Evolutionary conservation across 2,113 vertebrate genomes (phyloP).

Genomic region (Aix galericulata): DNA sequence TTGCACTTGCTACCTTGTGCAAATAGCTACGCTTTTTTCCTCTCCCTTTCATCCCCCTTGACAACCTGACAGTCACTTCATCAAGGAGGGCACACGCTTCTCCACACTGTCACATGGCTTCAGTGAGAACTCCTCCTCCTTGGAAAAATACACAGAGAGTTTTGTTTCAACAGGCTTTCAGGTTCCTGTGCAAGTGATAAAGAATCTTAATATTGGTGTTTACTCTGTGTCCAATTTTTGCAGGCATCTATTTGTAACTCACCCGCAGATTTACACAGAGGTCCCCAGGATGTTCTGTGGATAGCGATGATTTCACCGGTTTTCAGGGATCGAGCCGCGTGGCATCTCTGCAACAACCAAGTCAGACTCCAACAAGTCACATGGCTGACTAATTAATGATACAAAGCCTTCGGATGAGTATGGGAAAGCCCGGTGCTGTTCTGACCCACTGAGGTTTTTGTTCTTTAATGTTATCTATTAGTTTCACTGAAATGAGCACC

Average conservation of each 20-base stretch:
- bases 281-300: constrained; percentile 61
- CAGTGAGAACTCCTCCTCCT: not conserved
- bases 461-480: not conserved
- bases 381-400: not conserved
- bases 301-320: constrained; percentile 16
- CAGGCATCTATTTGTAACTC: not conserved
- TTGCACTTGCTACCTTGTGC: not conserved
- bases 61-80: not conserved
- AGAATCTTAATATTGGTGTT: not conserved
- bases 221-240: not conserved
- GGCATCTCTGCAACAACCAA: constrained; percentile 59
- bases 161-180: not conserved
- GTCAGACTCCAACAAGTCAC: not conserved
- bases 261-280: constrained; percentile 42
- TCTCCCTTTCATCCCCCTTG: not conserved
- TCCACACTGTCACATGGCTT: not conserved
- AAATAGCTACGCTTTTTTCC: not conserved
- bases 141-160: not conserved
- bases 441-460: not conserved
- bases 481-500: not conserved
- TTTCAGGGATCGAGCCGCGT: not conserved
- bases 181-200: not conserved
- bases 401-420: not conserved
- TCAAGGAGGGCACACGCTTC: accelerated
- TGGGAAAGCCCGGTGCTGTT: not conserved